Base-by-base conservation (phyloP, 2,113 vertebrate species). In the Gobius niger region DNA sequence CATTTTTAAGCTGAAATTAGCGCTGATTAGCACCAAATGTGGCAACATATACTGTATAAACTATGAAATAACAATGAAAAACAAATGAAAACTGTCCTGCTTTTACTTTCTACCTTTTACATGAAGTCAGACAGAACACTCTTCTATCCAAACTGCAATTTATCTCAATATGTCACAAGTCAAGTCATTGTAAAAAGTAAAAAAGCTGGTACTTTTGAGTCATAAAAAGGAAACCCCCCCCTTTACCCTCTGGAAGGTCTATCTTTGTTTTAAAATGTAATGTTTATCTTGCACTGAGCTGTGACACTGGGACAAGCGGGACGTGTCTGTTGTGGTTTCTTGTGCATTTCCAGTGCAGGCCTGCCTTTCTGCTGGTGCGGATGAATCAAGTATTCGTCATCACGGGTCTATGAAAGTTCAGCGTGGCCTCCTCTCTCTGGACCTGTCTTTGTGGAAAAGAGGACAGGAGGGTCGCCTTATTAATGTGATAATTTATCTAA, bases 251-350 rank as follows among this genome's bases (percentile, higher is more conserved):
- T 57, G 24, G 40, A 40, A 42, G 77, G 64, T 47, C 44, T 65
- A 81, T 81, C 68, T 66, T 78, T 56, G 65, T 72, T 80, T 79
- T 72, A 63, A 80, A 81, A 86, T 44, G 18, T 79, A 65, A 71
- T 87, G 85, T 88, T 91, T 90, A 78, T 88, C 82, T 88, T 89
- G 80, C 85, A 86, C 65, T 76, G 50, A 54, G 68, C 81, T 70
- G 76, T 78, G 72, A 57, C 79, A 72, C 69, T 76, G 65, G 67
- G 79, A 80, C 78, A 77, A 51, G 68, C 68, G 70, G 83, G 84
- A 78, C 85, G 72, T 80, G 81, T 89, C 78, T 89, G 84, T 89
- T 87, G 84, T 79, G 88, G 86, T 87, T 80, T 73, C 7, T 65
- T 72, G 76, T 76, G 79, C 72, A 68, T 77, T 75, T 80, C 66